Conservation (phyloP, 1,140 invertebrate genomes). For the Meteorus sp. region DNA sequence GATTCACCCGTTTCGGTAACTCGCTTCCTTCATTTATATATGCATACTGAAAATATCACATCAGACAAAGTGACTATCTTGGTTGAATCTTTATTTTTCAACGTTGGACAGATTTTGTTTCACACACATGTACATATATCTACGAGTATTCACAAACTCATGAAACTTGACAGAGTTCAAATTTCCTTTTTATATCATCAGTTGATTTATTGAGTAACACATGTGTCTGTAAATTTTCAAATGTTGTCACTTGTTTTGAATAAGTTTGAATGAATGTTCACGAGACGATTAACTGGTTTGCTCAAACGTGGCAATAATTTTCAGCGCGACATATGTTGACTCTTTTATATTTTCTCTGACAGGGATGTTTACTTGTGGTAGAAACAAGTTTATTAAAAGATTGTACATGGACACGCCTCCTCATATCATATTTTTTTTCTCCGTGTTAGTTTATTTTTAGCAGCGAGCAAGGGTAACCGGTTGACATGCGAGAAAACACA, state of each 20-base stretch:
- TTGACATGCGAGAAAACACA: background rate
- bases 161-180: background rate
- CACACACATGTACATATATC: constrained; percentile 34
- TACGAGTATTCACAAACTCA: background rate
- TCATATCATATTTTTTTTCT: constrained; percentile 5
- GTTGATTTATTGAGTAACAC: background rate
- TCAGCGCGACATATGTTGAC: too few relatives aligned
- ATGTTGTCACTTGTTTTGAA: background rate
- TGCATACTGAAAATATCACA: background rate
- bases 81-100: background rate
- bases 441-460: constrained; percentile 21
- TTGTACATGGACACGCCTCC: constrained; percentile 1
- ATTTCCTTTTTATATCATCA: background rate
- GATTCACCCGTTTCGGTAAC: constrained; percentile 38
- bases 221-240: background rate
- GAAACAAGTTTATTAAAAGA: constrained; percentile 25
- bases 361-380: background rate
- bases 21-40: constrained; percentile 6
- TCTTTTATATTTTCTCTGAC: constrained; percentile 2
- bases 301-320: constrained; percentile 5
- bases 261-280: constrained; percentile 3
- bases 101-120: constrained; percentile 34
- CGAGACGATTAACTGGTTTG: constrained; percentile 5
- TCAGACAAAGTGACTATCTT: constrained; percentile 14
- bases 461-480: constrained; percentile 21